These are phyloP conservation scores for Isotomurus palustris DNA, from an alignment of 2,888 invertebrate species.

Conservation along the genomic window DNA sequence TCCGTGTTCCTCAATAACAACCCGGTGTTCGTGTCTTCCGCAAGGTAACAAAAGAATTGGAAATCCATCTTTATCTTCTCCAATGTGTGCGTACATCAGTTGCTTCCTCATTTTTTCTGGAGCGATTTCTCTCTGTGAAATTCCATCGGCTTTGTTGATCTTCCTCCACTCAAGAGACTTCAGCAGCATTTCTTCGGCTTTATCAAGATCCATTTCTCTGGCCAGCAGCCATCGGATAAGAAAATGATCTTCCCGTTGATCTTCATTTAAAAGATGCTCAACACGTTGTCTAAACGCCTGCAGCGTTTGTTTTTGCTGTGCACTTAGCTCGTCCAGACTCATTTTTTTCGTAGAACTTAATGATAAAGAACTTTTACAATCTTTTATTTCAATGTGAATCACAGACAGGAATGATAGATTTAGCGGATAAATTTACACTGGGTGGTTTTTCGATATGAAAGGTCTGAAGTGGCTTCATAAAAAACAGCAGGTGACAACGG, in stretches of 20 bases:
- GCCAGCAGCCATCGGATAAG: constrained; percentile 21
- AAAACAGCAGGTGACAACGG: too few relatives aligned
- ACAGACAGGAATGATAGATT: too few relatives aligned
- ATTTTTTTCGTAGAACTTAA: too few relatives aligned
- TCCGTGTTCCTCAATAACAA: constrained; percentile 9
- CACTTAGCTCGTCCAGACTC: too few relatives aligned
- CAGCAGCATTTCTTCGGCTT: constrained; percentile 19
- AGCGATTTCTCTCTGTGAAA: not conserved
- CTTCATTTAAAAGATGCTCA: not conserved
- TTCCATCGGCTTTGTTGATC: constrained; percentile 5
- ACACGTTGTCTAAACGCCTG: too few relatives aligned
- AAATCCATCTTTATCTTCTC: not conserved
- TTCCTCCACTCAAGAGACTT: constrained; percentile 20
- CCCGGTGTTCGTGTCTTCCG: constrained; percentile 5
- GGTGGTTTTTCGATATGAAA: too few relatives aligned
- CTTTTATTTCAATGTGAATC: too few relatives aligned
- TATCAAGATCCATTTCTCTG: constrained; percentile 20
- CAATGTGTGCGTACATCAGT: not conserved
- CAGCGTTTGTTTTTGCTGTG: too few relatives aligned
- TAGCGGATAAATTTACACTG: too few relatives aligned
- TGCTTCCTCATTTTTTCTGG: not conserved
- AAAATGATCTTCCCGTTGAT: constrained; percentile 1
- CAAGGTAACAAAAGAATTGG: not conserved
- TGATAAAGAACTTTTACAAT: too few relatives aligned
- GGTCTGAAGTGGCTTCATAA: too few relatives aligned